phyloP scores from a whole-genome alignment of 2,888 invertebrate genomes.

The Cataglyphis rosenhaueri region DNA sequence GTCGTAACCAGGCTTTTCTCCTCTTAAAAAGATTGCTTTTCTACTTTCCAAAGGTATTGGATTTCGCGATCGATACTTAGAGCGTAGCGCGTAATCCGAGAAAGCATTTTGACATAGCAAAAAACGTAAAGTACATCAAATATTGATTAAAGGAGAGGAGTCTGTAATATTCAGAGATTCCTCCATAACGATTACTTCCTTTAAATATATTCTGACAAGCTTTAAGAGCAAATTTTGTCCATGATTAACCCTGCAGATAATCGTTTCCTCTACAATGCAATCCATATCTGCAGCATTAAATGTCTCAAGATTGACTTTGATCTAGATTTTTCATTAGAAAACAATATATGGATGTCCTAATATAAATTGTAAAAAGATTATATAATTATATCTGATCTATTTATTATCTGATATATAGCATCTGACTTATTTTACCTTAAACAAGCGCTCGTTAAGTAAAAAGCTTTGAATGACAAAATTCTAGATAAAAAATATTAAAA shows the following conservation, averaged over 20 bases:
- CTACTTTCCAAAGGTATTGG: conserved; percentile 49
- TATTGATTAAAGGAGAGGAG: conserved; percentile 34
- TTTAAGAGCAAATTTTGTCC: conserved; percentile 25
- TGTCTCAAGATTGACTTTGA: conserved; percentile 7
- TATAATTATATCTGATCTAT: not conserved
- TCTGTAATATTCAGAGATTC: conserved; percentile 41
- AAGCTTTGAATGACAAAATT: not conserved
- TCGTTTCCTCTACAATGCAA: conserved; percentile 29
- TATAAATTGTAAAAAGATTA: not conserved
- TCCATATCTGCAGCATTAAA: conserved; percentile 21
- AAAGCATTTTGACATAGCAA: conserved; percentile 53
- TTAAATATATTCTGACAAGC: conserved; percentile 37
- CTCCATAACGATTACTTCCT: conserved; percentile 33
- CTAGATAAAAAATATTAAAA: not conserved
- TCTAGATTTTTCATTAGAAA: not conserved
- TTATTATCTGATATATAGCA: not conserved
- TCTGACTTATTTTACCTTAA: not conserved
- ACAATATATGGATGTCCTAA: not conserved
- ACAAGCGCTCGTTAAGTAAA: not conserved
- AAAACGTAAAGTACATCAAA: conserved; percentile 41
- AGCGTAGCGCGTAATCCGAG: conserved; percentile 34
- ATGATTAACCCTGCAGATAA: conserved; percentile 36
- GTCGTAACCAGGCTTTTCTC: conserved; percentile 39
- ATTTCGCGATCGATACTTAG: conserved; percentile 49
- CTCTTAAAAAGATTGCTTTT: conserved; percentile 53